phyloP scores from a whole-genome alignment of 2,113 vertebrate genomes.

The Ceratotherium simum region DNA sequence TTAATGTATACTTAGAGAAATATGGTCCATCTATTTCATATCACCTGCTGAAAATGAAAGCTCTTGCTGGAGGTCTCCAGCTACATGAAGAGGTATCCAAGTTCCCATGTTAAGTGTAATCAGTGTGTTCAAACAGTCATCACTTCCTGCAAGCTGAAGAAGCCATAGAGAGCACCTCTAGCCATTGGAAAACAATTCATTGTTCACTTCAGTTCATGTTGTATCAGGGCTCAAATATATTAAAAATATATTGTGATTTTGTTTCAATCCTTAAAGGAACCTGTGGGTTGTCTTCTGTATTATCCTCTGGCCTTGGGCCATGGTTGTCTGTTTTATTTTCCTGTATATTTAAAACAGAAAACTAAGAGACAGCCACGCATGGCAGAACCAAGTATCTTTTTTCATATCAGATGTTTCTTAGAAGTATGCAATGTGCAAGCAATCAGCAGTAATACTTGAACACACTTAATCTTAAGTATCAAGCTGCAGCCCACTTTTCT shows the following conservation, averaged over 20 bases:
- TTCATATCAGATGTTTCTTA: slow-evolving; percentile 2
- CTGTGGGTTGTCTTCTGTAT: slow-evolving; percentile 59
- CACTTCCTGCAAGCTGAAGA: slow-evolving; percentile 72
- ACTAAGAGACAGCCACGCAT: not conserved
- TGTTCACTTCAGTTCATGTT: slow-evolving; percentile 69
- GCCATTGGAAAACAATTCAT: slow-evolving; percentile 71
- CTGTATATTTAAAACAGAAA: slow-evolving; percentile 64
- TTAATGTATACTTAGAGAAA: slow-evolving; percentile 46
- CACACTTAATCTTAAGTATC: slow-evolving; percentile 77
- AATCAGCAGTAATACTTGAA: slow-evolving; percentile 70
- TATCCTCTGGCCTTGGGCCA: slow-evolving; percentile 59
- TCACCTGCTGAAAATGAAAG: not conserved
- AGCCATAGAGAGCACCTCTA: slow-evolving; percentile 24
- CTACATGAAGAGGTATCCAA: slow-evolving; percentile 41
- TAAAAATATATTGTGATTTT: slow-evolving; percentile 80
- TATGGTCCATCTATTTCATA: slow-evolving; percentile 72
- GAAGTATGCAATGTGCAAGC: slow-evolving; percentile 54
- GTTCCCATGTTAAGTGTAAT: slow-evolving; percentile 67
- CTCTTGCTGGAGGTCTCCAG: slow-evolving; percentile 15
- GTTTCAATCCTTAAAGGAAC: slow-evolving; percentile 76
- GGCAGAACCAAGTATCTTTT: not conserved
- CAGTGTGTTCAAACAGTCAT: slow-evolving; percentile 72
- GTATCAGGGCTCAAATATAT: slow-evolving; percentile 77
- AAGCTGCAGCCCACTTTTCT: slow-evolving; percentile 73
- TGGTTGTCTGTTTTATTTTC: slow-evolving; percentile 75